Percentiles rank a stretch among this genome's conserved stretches.
phyloP scores from a whole-genome alignment of 1,140 invertebrate genomes.

The Rhynchophorus ferrugineus region DNA sequence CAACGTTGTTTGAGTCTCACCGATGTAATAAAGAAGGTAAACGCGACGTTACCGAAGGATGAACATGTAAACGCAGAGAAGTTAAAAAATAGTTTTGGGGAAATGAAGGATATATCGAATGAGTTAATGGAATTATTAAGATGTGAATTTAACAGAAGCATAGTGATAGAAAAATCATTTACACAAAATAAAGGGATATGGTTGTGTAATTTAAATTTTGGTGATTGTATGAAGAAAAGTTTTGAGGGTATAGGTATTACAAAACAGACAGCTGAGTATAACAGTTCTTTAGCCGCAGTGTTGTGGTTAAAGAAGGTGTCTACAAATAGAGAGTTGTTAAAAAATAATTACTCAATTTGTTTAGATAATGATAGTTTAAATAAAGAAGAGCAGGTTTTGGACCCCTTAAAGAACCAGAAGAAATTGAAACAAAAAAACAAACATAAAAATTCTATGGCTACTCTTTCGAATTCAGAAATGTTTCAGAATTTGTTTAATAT shows the following conservation, averaged over 20 bases:
- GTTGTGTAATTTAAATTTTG: neutral
- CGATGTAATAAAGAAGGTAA: neutral
- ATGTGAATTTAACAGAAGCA: neutral
- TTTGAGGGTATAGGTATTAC: conserved; percentile 2
- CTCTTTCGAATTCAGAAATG: too few species aligned
- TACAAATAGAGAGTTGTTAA: neutral
- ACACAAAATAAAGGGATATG: neutral
- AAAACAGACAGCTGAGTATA: neutral
- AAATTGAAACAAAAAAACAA: too few species aligned
- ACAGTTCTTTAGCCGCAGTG: neutral
- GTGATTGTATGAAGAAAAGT: neutral
- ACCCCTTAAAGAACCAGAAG: too few species aligned
- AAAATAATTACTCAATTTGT: too few species aligned
- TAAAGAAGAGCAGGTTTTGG: too few species aligned
- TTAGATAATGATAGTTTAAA: too few species aligned
- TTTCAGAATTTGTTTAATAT: too few species aligned
- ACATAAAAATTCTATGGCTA: too few species aligned
- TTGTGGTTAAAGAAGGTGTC: neutral
- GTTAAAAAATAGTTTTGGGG: neutral
- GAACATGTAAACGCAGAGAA: neutral
- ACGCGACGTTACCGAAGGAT: neutral
- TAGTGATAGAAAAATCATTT: neutral
- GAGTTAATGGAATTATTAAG: neutral
- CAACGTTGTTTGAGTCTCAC: neutral
- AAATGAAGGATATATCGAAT: neutral